Evolutionary conservation across 2,888 invertebrate species (phyloP).

Genomic region (Drosophila multiciliata): DNA sequence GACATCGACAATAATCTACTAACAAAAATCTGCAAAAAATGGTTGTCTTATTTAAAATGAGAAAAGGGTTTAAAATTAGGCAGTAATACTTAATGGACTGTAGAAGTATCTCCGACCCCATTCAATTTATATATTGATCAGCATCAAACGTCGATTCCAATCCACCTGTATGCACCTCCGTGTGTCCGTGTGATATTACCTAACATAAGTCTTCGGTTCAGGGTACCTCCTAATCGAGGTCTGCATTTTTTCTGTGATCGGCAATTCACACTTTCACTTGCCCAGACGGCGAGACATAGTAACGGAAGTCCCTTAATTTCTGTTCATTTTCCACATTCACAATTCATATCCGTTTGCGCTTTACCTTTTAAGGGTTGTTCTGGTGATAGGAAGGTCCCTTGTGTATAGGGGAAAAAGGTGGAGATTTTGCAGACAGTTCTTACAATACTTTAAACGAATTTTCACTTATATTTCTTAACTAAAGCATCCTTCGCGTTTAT

Average conservation of each 20-base stretch:
- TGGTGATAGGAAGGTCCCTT: slow-evolving; percentile 4
- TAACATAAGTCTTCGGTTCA: not conserved
- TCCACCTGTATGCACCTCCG: not conserved
- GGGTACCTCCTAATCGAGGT: not conserved
- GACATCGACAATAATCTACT: too few species aligned
- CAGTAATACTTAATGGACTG: not conserved
- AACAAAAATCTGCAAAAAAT: not conserved
- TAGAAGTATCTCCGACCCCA: not conserved
- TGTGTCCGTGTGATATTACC: not conserved
- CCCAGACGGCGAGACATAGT: slow-evolving; percentile 84
- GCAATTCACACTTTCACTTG: slow-evolving; percentile 60
- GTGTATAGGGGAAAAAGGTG: slow-evolving; percentile 25
- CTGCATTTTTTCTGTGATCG: slow-evolving; percentile 26
- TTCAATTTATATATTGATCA: not conserved
- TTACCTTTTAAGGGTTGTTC: slow-evolving; percentile 45
- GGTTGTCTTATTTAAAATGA: not conserved
- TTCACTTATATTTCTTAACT: not conserved
- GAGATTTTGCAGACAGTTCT: not conserved
- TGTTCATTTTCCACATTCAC: slow-evolving; percentile 80
- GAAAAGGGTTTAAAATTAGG: not conserved
- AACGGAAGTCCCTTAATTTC: slow-evolving; percentile 84
- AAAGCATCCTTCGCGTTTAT: not conserved
- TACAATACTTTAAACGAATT: slow-evolving; percentile 4
- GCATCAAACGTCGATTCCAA: not conserved
- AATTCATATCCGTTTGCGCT: slow-evolving; percentile 79